phyloP scores from a whole-genome alignment of 2,797 vertebrate genomes.

The Gymnopithys bicolor region DNA sequence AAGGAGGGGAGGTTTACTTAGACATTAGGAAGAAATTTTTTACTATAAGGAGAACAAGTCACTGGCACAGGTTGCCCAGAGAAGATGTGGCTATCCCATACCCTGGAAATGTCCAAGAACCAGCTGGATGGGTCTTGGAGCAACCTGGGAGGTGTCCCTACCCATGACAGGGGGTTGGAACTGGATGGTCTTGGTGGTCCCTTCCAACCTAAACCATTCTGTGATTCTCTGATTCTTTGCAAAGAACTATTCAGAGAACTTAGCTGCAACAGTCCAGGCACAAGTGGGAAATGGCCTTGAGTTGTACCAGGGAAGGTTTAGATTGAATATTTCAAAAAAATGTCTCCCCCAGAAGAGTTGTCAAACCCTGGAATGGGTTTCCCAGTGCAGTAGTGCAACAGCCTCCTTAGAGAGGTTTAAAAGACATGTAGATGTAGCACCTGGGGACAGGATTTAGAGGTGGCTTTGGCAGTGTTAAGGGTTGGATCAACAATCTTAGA shows the following conservation, averaged over 20 bases:
- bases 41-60: rapidly evolving
- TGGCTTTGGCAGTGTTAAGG: background rate
- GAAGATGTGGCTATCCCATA: background rate
- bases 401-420: background rate
- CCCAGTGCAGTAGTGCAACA: no score
- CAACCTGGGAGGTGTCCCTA: rapidly evolving
- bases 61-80: background rate
- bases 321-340: background rate
- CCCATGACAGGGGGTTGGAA: rapidly evolving
- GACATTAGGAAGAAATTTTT: background rate
- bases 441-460: background rate
- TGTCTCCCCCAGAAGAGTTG: background rate
- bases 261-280: background rate
- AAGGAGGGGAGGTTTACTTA: background rate
- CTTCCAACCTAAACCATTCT: background rate
- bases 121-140: rapidly evolving
- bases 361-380: background rate
- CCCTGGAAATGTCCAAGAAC: background rate
- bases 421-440: rapidly evolving
- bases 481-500: background rate
- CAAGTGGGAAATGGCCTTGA: background rate
- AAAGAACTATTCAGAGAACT: background rate
- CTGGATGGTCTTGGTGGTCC: rapidly evolving
- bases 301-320: background rate
- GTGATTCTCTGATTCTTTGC: background rate